Evolutionary conservation across 2,797 vertebrate genomes (phyloP).

Genomic region (Crenichthys baileyi): DNA sequence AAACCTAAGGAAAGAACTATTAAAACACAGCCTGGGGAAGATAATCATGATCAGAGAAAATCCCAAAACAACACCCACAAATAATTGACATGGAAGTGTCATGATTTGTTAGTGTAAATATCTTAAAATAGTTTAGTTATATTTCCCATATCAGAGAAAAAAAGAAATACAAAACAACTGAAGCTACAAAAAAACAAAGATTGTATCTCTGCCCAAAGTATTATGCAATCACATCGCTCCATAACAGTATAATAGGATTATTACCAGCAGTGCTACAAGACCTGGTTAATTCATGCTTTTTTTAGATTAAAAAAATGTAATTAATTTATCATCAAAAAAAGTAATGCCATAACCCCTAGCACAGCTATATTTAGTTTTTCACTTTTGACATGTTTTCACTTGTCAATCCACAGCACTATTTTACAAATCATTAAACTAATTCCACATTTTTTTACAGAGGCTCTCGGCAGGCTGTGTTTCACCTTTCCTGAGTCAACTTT

Average conservation of each 20-base stretch:
- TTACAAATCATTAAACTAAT: neutral
- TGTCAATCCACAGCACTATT: neutral
- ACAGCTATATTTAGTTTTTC: neutral
- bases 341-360: neutral
- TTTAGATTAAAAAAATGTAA: no score
- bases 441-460: neutral
- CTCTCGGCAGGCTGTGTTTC: neutral
- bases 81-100: no score
- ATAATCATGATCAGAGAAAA: no score
- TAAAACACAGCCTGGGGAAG: no score
- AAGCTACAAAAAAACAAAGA: neutral
- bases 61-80: no score
- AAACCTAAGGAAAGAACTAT: no score
- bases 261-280: neutral
- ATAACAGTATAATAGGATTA: neutral
- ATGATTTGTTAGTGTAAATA: neutral
- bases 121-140: neutral
- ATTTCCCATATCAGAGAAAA: no score
- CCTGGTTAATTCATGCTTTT: no score
- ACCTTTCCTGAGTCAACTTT: slow-evolving; percentile 9
- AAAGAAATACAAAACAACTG: neutral
- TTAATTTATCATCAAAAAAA: neutral
- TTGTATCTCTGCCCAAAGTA: neutral
- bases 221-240: neutral
- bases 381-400: neutral